Conservation (phyloP, 2,797 vertebrate genomes). For the Pangasius djambal region DNA sequence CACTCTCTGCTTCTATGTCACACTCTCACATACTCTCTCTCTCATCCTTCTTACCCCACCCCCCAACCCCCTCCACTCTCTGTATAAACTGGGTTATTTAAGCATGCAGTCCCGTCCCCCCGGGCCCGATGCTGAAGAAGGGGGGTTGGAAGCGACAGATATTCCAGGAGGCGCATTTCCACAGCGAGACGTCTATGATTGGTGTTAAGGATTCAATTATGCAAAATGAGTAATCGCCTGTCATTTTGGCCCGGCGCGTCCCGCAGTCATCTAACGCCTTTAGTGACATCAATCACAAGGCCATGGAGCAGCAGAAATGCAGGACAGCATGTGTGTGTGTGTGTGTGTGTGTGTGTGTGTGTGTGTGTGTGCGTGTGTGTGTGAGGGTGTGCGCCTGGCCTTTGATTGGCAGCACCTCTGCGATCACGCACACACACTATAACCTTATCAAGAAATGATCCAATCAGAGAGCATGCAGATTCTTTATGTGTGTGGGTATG, state of each 20-base stretch:
- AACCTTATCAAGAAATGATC: conserved; percentile 47
- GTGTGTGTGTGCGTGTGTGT: not conserved
- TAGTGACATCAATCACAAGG: conserved; percentile 76
- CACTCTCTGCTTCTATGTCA: not conserved
- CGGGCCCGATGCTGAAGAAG: conserved; percentile 15
- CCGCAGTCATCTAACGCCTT: conserved; percentile 77
- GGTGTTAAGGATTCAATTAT: conserved; percentile 82
- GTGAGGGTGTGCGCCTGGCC: not conserved
- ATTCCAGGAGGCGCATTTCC: conserved; percentile 39
- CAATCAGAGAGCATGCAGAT: conserved; percentile 31
- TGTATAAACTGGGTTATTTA: conserved; percentile 41
- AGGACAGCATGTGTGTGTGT: conserved; percentile 15
- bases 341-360: conserved; percentile 24
- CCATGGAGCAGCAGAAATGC: conserved; percentile 1
- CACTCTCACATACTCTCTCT: conserved; percentile 5
- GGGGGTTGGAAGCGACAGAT: conserved; percentile 52
- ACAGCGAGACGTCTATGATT: conserved; percentile 71
- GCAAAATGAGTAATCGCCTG: conserved; percentile 81
- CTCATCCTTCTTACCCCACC: not conserved
- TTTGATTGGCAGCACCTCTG: conserved; percentile 50
- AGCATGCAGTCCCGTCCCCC: conserved; percentile 33
- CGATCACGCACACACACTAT: not conserved
- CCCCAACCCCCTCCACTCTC: not conserved
- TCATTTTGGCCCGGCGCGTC: conserved; percentile 76
- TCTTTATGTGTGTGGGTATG: conserved; percentile 20